These are phyloP conservation scores for Drosophila pachea DNA, from an alignment of 1,140 invertebrate species.

Conservation along the genomic window DNA sequence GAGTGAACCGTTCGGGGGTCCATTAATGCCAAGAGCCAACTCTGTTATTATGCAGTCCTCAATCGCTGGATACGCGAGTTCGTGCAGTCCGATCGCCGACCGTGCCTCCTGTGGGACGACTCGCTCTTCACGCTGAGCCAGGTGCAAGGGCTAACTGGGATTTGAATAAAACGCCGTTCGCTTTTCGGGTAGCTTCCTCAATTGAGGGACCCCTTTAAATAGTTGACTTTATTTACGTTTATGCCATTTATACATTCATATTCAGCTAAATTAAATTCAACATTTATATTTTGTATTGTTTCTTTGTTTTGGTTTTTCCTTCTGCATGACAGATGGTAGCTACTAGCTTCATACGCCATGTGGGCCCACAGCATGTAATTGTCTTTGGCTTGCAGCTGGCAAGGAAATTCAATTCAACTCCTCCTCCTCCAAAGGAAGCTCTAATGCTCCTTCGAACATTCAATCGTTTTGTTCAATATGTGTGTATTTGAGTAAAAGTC, in stretches of 20 bases:
- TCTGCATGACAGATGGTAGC: too few relatives aligned
- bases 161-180: slow-evolving; percentile 8
- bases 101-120: slow-evolving; percentile 61
- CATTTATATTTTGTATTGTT: slow-evolving; percentile 41
- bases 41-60: slow-evolving; percentile 41
- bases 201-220: slow-evolving; percentile 51
- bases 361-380: slow-evolving; percentile 12
- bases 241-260: slow-evolving; percentile 38
- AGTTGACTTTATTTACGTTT: slow-evolving; percentile 50
- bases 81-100: slow-evolving; percentile 52
- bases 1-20: background rate
- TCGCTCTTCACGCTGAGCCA: slow-evolving; percentile 2
- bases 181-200: slow-evolving; percentile 44
- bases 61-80: slow-evolving; percentile 74
- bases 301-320: slow-evolving; percentile 11
- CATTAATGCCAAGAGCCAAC: slow-evolving; percentile 11
- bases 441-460: too few relatives aligned
- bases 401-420: background rate
- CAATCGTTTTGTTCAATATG: slow-evolving; percentile 42
- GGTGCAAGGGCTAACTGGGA: slow-evolving; percentile 14
- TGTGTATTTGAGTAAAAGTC: slow-evolving; percentile 74
- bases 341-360: slow-evolving; percentile 3
- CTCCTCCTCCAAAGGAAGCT: too few relatives aligned
- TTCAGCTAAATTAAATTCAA: slow-evolving; percentile 45
- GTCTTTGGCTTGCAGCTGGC: slow-evolving; percentile 55